These are phyloP conservation scores for Isotomurus palustris DNA, from an alignment of 2,888 invertebrate species.

Conservation along the genomic window DNA sequence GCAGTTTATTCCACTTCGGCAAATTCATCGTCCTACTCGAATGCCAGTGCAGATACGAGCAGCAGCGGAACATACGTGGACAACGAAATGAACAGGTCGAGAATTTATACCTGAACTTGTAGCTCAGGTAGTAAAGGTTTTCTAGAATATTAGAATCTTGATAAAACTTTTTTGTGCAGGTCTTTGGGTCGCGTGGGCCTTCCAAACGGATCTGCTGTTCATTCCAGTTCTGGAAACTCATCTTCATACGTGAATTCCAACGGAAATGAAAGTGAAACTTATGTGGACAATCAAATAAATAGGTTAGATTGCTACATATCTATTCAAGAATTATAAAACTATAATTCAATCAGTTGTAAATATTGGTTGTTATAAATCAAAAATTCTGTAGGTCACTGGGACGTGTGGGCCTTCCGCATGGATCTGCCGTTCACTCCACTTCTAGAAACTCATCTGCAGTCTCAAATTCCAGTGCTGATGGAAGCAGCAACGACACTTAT, in stretches of 20 bases:
- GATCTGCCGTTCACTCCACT: slow-evolving; percentile 6
- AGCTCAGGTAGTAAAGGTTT: too few species aligned
- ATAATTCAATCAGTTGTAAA: too few species aligned
- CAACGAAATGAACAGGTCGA: slow-evolving; percentile 2
- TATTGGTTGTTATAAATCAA: too few species aligned
- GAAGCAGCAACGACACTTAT: background rate
- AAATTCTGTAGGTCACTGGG: too few species aligned
- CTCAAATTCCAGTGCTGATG: too few species aligned
- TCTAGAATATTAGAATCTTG: too few species aligned
- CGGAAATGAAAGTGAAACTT: too few species aligned
- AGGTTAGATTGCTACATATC: too few species aligned
- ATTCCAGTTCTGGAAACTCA: slow-evolving; percentile 2
- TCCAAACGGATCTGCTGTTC: background rate
- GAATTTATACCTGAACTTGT: too few species aligned
- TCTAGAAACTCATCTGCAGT: slow-evolving; percentile 4
- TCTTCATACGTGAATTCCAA: too few species aligned
- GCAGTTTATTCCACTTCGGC: slow-evolving; percentile 7
- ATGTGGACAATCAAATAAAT: slow-evolving; percentile 2
- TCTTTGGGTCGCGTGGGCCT: slow-evolving; percentile 3
- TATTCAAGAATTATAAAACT: too few species aligned
- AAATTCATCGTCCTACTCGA: background rate
- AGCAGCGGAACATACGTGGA: slow-evolving; percentile 6
- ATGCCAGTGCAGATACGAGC: background rate
- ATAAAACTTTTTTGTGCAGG: too few species aligned
- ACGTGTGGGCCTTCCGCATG: slow-evolving; percentile 7